Conservation (phyloP, 2,888 invertebrate genomes). For the Chloroclysta siterata region DNA sequence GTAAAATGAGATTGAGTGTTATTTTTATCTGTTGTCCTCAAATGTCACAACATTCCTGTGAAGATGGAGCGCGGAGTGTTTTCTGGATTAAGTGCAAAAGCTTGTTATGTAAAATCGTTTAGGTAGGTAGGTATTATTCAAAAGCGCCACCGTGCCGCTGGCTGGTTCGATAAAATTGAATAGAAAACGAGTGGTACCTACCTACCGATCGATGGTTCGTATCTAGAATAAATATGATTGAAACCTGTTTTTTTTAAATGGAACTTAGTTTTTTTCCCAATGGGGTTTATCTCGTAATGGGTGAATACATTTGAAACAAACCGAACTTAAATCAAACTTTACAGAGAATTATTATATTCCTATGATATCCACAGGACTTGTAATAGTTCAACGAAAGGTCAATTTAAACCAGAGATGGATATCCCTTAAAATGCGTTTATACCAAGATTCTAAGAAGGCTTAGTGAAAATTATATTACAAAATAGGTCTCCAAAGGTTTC, state of each 20-base stretch:
- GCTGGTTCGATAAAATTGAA: not conserved
- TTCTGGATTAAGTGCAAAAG: conserved; percentile 29
- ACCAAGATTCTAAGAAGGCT: not conserved
- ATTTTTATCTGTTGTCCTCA: conserved; percentile 37
- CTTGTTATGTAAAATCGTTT: conserved; percentile 21
- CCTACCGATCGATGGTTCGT: no score
- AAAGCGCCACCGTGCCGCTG: not conserved
- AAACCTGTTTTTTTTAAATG: not conserved
- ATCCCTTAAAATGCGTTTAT: conserved; percentile 16
- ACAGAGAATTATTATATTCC: not conserved
- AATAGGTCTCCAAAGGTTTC: conserved; percentile 40
- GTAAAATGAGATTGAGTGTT: conserved; percentile 34
- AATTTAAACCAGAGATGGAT: conserved; percentile 11
- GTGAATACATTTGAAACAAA: not conserved
- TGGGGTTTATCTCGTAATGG: no score
- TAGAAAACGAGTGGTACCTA: not conserved
- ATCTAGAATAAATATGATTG: no score
- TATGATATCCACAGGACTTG: conserved; percentile 13
- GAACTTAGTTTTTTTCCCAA: not conserved
- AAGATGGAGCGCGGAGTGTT: conserved; percentile 21
- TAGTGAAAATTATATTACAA: conserved; percentile 30
- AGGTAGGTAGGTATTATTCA: not conserved
- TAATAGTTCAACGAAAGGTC: conserved; percentile 20
- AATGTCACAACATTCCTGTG: conserved; percentile 39
- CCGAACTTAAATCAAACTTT: not conserved